A percentile compares a stretch with the other conserved stretches of the same genome.
phyloP scores from a whole-genome alignment of 2,797 vertebrate species.

The Moxostoma hubbsi region DNA sequence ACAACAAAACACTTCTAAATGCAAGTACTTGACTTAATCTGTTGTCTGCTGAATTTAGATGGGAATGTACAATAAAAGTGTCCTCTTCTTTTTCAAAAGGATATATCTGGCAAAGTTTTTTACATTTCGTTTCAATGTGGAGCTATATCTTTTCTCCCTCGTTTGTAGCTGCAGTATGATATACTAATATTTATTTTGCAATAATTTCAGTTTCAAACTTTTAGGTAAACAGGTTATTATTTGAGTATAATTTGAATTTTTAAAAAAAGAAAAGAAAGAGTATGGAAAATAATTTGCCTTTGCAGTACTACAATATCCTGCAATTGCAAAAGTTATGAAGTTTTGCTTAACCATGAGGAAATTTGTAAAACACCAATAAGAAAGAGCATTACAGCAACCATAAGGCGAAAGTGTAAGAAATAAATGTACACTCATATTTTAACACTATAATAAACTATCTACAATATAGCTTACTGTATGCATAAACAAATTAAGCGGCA shows the following conservation, averaged over 20 bases:
- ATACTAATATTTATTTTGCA: neutral
- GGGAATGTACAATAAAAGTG: conserved; percentile 51
- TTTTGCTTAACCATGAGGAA: conserved; percentile 5
- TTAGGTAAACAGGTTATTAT: neutral
- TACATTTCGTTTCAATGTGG: neutral
- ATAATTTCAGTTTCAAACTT: no score
- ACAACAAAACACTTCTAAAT: conserved; percentile 25
- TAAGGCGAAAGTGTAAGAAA: conserved; percentile 12
- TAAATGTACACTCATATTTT: conserved; percentile 50
- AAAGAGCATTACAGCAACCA: neutral
- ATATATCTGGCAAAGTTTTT: conserved; percentile 17
- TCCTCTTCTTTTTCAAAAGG: neutral
- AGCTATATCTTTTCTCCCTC: neutral
- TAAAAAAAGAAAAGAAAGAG: no score
- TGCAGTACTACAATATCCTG: conserved; percentile 46
- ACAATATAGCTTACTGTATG: conserved; percentile 44
- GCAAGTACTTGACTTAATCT: conserved; percentile 48
- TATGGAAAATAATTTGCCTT: no score
- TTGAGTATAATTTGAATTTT: neutral
- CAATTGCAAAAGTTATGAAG: conserved; percentile 62
- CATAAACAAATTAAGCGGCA: conserved; percentile 53
- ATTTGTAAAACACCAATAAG: no score
- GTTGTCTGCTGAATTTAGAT: conserved; percentile 35
- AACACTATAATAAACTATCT: conserved; percentile 55
- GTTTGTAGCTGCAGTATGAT: neutral